Base-by-base conservation (phyloP, 2,797 vertebrate species). In the Garrulus glandarius region DNA sequence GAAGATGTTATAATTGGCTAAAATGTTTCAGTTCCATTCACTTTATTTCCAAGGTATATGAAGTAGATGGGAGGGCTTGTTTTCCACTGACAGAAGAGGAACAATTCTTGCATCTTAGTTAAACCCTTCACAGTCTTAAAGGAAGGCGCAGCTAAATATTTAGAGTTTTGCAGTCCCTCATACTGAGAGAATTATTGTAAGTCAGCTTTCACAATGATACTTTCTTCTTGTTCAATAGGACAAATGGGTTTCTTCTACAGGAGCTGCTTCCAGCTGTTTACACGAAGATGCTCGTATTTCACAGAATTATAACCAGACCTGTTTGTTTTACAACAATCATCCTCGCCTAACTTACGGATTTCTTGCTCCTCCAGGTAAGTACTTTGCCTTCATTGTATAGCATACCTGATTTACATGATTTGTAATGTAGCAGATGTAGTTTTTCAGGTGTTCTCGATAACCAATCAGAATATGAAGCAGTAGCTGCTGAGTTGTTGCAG, bases 361-460 rank as follows among this genome's bases (percentile, higher is more conserved):
- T 97, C 98, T 99, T 37, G 98, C 97, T 47, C 98, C 99, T 23
- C 98, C 98, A 50, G 98, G 99, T 99, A 97, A 18, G 98, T 95
- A 15, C 11, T 14, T 94, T 52, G 29, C 47, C n/a, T 53, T 91
- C 34, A 19, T 46, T 29, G 17, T 29, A 65, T 19, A 72, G 18
- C 8, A 10, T 43, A 30, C 22, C 34, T 61, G 29, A 47, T 49
- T 76, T 55, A 55, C 19, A 15, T 72, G 53, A 44, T 23, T 37
- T 74, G 11, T 65, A 43, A 46, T 10, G 36, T 32, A 34, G 24
- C n/a, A 65, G 29, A 4, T 68, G 3, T 60, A 32, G 46, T 71
- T 64, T 75, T 60, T 59, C 6, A 76, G 36, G 9, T 67, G 12
- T 70, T 87, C 9, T 30, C 64, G 29, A 11, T 44, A 71, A 79